Percentiles rank a stretch among this genome's conserved stretches.
phyloP scores from a whole-genome alignment of 2,888 invertebrate species.

The Disparrhopalites patrizii region DNA sequence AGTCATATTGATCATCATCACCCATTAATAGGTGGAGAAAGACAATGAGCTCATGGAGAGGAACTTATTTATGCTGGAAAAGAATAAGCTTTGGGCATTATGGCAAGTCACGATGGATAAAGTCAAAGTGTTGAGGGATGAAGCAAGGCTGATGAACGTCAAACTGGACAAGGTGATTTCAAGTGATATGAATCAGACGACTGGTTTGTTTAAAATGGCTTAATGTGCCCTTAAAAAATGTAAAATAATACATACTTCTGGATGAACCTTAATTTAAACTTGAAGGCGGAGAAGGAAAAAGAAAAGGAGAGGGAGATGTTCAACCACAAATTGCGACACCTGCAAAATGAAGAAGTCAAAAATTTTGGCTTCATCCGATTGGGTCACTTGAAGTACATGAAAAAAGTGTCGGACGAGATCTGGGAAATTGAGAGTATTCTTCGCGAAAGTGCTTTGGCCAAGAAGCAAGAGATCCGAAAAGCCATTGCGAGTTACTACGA shows the following conservation, averaged over 20 bases:
- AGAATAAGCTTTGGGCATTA: conserved; percentile 88
- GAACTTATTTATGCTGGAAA: conserved; percentile 90
- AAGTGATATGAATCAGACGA: background rate
- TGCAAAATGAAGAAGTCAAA: conserved; percentile 40
- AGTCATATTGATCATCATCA: background rate
- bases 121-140: conserved; percentile 67
- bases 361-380: conserved; percentile 38
- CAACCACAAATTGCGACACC: conserved; percentile 64
- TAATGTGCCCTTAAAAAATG: too few relatives aligned
- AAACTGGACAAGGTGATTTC: conserved; percentile 37
- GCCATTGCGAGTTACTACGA: conserved; percentile 31
- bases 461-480: conserved; percentile 32
- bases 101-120: conserved; percentile 93
- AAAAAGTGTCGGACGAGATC: conserved; percentile 39
- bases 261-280: background rate
- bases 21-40: conserved; percentile 64
- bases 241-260: too few relatives aligned
- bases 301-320: conserved; percentile 81
- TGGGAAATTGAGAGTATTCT: conserved; percentile 33
- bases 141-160: conserved; percentile 56
- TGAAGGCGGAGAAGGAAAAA: conserved; percentile 72
- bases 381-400: conserved; percentile 38
- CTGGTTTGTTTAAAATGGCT: background rate
- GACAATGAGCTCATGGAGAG: conserved; percentile 92
- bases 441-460: conserved; percentile 30